Conservation (phyloP, 2,888 invertebrate genomes). For the Bruchidius siliquastri region DNA sequence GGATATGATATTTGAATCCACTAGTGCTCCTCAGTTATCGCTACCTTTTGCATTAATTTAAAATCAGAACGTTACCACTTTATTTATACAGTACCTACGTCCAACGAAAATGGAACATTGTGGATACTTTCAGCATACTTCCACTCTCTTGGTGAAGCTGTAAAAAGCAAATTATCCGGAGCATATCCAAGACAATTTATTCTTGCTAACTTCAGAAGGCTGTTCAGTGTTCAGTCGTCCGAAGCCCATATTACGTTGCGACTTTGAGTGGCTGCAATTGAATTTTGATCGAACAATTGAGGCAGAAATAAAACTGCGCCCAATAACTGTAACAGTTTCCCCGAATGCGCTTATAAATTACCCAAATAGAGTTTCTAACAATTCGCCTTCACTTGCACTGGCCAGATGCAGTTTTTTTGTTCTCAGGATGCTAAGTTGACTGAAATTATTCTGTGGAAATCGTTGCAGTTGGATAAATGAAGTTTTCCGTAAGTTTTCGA, state of each 20-base stretch:
- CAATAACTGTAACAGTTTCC: constrained; percentile 1
- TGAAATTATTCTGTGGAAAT: neutral
- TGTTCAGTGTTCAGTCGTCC: neutral
- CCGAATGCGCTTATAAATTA: constrained; percentile 1
- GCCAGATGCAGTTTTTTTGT: neutral
- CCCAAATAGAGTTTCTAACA: neutral
- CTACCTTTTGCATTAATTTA: no score
- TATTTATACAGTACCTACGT: no score
- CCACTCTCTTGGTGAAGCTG: neutral
- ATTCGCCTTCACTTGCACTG: neutral
- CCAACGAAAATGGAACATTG: neutral
- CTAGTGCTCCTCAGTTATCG: no score
- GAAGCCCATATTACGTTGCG: neutral
- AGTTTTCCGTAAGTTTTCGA: no score
- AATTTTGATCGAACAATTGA: constrained; percentile 2
- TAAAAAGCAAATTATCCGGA: neutral
- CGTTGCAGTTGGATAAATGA: no score
- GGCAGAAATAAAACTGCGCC: neutral
- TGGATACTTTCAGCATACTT: neutral
- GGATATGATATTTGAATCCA: no score
- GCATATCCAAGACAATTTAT: neutral
- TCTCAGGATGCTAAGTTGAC: neutral
- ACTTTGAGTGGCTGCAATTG: neutral
- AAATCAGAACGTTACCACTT: no score
- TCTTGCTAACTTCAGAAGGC: neutral